These are phyloP conservation scores for Ictalurus punctatus DNA, from an alignment of 2,113 vertebrate species.

Conservation along the genomic window DNA sequence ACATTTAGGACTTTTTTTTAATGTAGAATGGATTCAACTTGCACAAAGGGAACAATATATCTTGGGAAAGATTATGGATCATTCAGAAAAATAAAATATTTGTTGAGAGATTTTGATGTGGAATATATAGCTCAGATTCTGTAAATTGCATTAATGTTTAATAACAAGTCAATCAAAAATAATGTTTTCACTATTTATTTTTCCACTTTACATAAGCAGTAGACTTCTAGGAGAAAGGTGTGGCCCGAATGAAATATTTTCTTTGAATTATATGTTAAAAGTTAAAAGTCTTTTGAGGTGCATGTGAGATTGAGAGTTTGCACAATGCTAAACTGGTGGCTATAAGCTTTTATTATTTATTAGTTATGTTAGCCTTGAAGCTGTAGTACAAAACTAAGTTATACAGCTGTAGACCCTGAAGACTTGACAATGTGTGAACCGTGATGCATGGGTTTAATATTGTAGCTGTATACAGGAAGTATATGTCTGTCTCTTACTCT, in stretches of 20 bases:
- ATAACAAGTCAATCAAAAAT: background rate
- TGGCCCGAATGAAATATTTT: no score
- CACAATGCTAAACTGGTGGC: background rate
- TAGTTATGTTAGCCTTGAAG: background rate
- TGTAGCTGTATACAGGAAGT: background rate
- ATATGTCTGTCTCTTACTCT: background rate
- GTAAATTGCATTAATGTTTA: background rate
- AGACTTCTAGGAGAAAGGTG: background rate
- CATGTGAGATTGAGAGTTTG: background rate
- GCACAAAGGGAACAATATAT: constrained; percentile 1
- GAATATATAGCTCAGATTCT: background rate
- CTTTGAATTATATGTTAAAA: background rate
- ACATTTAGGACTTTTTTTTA: constrained; percentile 25
- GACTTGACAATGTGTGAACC: background rate
- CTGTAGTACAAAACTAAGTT: background rate
- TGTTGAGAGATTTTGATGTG: background rate
- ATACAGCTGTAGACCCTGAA: background rate
- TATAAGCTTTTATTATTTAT: constrained; percentile 18
- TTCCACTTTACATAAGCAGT: background rate
- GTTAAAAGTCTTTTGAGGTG: background rate
- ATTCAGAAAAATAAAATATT: background rate
- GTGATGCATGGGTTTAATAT: constrained; percentile 13
- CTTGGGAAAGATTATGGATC: background rate
- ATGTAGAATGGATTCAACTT: constrained; percentile 11
- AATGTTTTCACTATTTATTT: background rate